Evolutionary conservation across 2,113 vertebrate species (phyloP), one percentile per base, ranked within the genome.

Genomic region (Tonatia bakeri): DNA sequence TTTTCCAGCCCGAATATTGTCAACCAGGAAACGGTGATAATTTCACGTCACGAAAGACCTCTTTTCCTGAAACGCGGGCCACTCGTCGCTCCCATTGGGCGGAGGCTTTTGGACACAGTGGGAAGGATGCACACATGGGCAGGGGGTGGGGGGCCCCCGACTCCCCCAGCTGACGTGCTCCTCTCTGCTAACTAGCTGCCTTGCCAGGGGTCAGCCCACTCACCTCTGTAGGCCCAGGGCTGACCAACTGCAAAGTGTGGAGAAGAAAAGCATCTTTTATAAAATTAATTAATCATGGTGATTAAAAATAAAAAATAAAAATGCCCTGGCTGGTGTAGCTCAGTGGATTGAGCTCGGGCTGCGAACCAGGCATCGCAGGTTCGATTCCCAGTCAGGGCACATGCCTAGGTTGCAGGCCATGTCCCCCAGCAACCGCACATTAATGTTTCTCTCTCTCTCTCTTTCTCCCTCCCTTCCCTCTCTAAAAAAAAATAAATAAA

Each of bases 31-130:
- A 50, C 2, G 9, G 28, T 2, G 4, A 14, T 7, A 3, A 38
- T 33, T 31, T 38, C 24, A 19, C 10, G 20, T 70, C 24, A 1
- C 20, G 24, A 6, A 7, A 43, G 47, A 8, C 22, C 33, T 28
- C 54, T 67, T 38, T 20, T 45, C 47, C 83, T 40, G 47, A 67
- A 33, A 47, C 2, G 4, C 0, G 38, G 22, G 40, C 3, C 24
- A 1, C 31, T 15, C 8, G 5, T 28, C 36, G 0, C 67, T 7
- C 28, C 3, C 1, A 0, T 3, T 8, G 14, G 64, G 40, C 33
- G 4, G 50, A 47, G 31, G 61, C 16, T 36, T 33, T 11, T 5
- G 1, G 33, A 26, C 47, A 0, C 1, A 0, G 22, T 1, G 0
- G 7, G 3, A 0, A 28, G 59, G 0, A 8, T 4, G 10, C 24